Base-by-base conservation (phyloP, 2,888 invertebrate species). In the Pantelozetes paolii region DNA sequence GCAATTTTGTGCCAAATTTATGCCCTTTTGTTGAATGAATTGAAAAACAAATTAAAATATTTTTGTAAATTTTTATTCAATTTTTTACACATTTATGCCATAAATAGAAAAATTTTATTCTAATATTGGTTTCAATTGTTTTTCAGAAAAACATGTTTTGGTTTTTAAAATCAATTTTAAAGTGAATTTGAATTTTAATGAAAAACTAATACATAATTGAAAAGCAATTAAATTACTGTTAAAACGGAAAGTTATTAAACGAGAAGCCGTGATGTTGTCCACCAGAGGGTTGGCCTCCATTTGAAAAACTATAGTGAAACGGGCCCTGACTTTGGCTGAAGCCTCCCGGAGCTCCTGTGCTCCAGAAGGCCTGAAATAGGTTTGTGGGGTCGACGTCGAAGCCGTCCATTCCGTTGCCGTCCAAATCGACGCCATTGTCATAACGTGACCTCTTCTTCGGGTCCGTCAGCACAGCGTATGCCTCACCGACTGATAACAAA, bases 381-480 rank as follows among this genome's bases (percentile, higher is more conserved):
- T 72, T 57, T 8, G 26, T 72, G 5, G 74, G 72, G 62, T 74
- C 74, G 30, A 71, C 40, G 36, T 71, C 74, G n/a, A 18, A 40
- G 30, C 30, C 30, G 8, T 62, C 75, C 28, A 23, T 59, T n/a
- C 54, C 82, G n/a, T 73, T 78, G 11, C 92, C 92, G 70, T 93
- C 92, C 78, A 94, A 84, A 82, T 94, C 94, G 77, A 93, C 91
- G 0, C 94, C 95, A 81, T 87, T 91, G 83, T 96, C 96, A 81
- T 95, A 96, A 59, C 94, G 88, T 64, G 88, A 86, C 79, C 92
- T 89, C 83, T 95, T 95, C 83, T 91, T 91, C 11, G 90, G 87
- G 84, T 96, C 95, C 28, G 94, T 93, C 77, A 97, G 86, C 75
- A 96, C 87, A 59, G 90, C 89, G 82, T 96, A 96, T 0, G 96